Evolutionary conservation across 2,113 vertebrate genomes (phyloP), one percentile per base, ranked within the genome.

Genomic region (Pyrgilauda ruficollis): DNA sequence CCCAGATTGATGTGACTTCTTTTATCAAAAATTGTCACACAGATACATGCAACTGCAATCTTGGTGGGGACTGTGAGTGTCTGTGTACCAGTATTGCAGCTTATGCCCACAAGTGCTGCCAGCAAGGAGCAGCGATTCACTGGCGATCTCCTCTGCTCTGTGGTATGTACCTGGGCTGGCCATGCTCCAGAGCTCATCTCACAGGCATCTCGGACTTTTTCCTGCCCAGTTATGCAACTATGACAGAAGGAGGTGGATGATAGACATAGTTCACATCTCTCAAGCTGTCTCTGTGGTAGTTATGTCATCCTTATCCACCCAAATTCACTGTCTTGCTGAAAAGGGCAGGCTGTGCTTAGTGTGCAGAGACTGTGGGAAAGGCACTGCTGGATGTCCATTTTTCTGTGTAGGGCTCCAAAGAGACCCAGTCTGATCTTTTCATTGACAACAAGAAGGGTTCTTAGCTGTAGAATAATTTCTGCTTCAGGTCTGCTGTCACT

Each of bases 1-100:
- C 56, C 76, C 91, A 99, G 99, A 99, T 99, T 81, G 99, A 99
- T 90, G 99, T 99, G 95, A 99, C 99, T 95, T 99, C 99, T 98
- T 99, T 99, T 97, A 99, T 99, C 93, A 99, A 99, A 97, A 99
- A 99, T 82, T 99, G 99, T 88, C 98, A 99, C 84, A 99, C 99
- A 75, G 99, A 99, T 87, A 99, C 99, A 0, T 99, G 99, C 92
- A 99, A 99, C 94, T 99, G 99, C 97, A 99, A 99, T 84, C 99
- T 99, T 13, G 99, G 99, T 15, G 99, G 99, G 13, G 99, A 99
- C 58, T 99, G 99, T 5, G 99, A 99, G 95, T 99, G 99, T 84
- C 97, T 99, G n/a, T 99, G 99, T 50, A 99, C 99, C 33, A 99
- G 98, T 44, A 98, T 99, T 26, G 99, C 99, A 33, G 99, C 99